Evolutionary conservation across 37 sponge, comb jelly and placozoan genomes (phyloP), one percentile per base, ranked within the genome.

Genomic region (Geodia barretti): DNA sequence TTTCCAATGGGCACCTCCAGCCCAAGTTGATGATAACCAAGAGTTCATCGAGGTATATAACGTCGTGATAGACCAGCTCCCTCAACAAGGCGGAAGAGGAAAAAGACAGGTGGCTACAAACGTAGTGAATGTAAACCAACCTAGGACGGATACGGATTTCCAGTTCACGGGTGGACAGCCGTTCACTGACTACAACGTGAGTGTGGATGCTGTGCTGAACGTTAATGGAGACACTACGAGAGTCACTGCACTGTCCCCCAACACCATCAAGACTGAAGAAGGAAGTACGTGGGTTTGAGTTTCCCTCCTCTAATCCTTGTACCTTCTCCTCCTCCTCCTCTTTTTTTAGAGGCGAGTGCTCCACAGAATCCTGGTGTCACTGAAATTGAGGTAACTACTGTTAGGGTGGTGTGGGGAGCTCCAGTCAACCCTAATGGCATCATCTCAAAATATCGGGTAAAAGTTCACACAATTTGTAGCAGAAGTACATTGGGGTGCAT

Each of bases 341-440:
- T 23, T 37, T 1, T 61, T 31, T 3, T 29, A n/a, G 9, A 21
- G 9, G 1, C 69, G 29, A 4, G 5, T 68, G 54, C 69, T 3
- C 79, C 69, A 1, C 71, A 24, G n/a, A 39, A 0, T 23, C 24
- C 61, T 21, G 7, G 2, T 5, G 17, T 32, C 11, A 35, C 2
- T 5, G 2, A 26, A 33, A 28, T 31, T 36, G 64, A 39, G 11
- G 2, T 79, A 41, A 81, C 54, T 31, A 38, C 4, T 20, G 30
- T 90, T 60, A 23, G 23, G 7, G 39, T 77, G 23, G 24, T 58
- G 20, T 91, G 91, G 91, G 24, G 41, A 8, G 66, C 79, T 0
- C 91, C 91, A 14, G 33, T 35, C 0, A 36, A 5, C 1, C 87
- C 80, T 62, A 83, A 91, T 70, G 91, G 91, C 19, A 41, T 86